Percentiles rank a stretch among this genome's conserved stretches.
These are phyloP conservation scores for Mesocricetus auratus DNA, from an alignment of 2,113 vertebrate genomes.

Conservation along the genomic window DNA sequence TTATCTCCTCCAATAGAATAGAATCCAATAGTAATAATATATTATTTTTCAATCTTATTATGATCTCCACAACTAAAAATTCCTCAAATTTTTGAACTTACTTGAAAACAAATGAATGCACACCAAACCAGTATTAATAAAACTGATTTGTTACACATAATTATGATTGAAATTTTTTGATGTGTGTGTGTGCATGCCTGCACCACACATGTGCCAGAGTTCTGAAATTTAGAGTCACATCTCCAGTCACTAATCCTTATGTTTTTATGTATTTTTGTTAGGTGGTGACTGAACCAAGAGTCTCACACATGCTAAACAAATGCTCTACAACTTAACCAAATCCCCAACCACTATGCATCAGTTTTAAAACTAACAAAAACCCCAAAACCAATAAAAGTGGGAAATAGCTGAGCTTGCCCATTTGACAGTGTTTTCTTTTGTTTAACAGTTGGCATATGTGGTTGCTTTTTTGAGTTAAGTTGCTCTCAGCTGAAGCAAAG, in stretches of 20 bases:
- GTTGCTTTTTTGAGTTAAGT: constrained; percentile 50
- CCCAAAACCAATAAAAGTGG: background rate
- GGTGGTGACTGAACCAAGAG: background rate
- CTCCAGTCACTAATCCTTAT: background rate
- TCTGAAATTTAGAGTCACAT: background rate
- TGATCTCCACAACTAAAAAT: background rate
- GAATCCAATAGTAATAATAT: constrained; percentile 25
- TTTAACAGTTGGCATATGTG: constrained; percentile 45
- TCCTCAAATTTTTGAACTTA: constrained; percentile 28
- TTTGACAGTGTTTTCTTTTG: constrained; percentile 41
- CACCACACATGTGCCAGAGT: background rate
- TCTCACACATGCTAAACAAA: background rate
- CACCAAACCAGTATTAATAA: constrained; percentile 50
- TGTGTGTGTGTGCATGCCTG: background rate
- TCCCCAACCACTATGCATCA: background rate
- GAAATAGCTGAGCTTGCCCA: constrained; percentile 30
- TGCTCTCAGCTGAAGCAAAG: constrained; percentile 44
- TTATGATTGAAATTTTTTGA: background rate
- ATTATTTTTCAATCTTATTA: constrained; percentile 32
- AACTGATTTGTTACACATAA: background rate
- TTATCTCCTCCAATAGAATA: background rate
- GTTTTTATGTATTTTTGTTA: background rate
- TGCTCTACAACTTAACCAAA: background rate
- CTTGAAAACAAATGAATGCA: constrained; percentile 41
- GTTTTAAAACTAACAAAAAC: background rate